Percentiles rank a stretch among this genome's conserved stretches.
Conservation (phyloP, 2,797 vertebrate species). For the Fundulus diaphanus region DNA sequence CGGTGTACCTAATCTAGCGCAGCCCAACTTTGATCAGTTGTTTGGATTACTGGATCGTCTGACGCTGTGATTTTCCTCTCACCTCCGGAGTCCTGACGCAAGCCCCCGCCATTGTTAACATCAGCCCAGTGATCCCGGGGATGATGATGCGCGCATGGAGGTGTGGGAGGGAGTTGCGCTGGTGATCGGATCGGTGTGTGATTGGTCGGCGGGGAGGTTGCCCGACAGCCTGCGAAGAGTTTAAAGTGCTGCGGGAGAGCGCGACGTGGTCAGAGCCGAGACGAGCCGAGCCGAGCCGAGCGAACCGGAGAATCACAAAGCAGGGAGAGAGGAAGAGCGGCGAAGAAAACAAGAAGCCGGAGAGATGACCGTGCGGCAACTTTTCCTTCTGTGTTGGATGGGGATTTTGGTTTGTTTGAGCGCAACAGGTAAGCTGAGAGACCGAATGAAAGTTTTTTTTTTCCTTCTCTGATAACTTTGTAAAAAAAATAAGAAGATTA, state of each 20-base stretch:
- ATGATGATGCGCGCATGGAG: background rate
- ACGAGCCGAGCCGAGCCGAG: background rate
- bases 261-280: background rate
- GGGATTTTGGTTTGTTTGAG: slow-evolving; percentile 59
- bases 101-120: slow-evolving; percentile 1
- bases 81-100: slow-evolving; percentile 16
- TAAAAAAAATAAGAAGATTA: background rate
- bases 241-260: slow-evolving; percentile 51
- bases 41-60: background rate
- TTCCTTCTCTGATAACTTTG: background rate
- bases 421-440: slow-evolving; percentile 60
- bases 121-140: slow-evolving; percentile 34
- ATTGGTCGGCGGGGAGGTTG: slow-evolving; percentile 62
- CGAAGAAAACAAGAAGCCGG: background rate
- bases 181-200: slow-evolving; percentile 30
- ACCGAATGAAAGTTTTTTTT: too few relatives aligned
- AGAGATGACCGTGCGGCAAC: slow-evolving; percentile 59
- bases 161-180: slow-evolving; percentile 21
- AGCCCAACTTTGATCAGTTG: background rate
- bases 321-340: background rate
- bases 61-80: background rate
- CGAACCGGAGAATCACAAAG: background rate
- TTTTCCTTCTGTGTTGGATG: slow-evolving; percentile 63
- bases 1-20: too few relatives aligned
- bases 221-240: slow-evolving; percentile 39